phyloP scores from a whole-genome alignment of 1,140 invertebrate genomes.

The Gryon sp. region DNA sequence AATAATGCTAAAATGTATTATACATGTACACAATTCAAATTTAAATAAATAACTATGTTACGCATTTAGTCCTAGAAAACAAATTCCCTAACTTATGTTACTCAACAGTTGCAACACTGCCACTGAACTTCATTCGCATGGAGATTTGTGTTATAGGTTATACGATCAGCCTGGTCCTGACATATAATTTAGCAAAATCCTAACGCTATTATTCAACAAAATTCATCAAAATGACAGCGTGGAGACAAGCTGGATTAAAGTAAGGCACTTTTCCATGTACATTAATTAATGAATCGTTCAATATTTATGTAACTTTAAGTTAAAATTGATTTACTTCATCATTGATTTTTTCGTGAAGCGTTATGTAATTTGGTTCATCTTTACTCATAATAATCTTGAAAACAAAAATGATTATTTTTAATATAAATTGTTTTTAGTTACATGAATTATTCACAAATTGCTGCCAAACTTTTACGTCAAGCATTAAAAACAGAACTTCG shows the following conservation, averaged over 20 bases:
- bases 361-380: constrained; percentile 56
- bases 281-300: constrained; percentile 4
- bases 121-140: not conserved
- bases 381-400: constrained; percentile 15
- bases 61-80: no score
- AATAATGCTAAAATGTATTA: no score
- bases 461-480: constrained; percentile 88
- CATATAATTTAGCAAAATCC: not conserved
- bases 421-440: no score
- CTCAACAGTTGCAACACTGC: constrained; percentile 1
- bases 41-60: no score
- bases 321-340: constrained; percentile 6
- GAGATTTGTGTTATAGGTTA: constrained; percentile 1
- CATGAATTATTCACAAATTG: constrained; percentile 95
- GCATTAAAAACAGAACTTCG: constrained; percentile 87
- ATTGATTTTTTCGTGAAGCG: constrained; percentile 30
- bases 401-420: constrained; percentile 13
- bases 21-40: no score
- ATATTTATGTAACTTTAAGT: not conserved
- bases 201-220: constrained; percentile 1
- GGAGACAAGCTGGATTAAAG: constrained; percentile 84
- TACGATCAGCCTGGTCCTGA: not conserved
- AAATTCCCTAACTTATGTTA: no score
- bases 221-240: constrained; percentile 81
- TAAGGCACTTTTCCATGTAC: constrained; percentile 74